Evolutionary conservation across 2,797 vertebrate genomes (phyloP), one percentile per base, ranked within the genome.

Genomic region (Bovichtus diacanthus): DNA sequence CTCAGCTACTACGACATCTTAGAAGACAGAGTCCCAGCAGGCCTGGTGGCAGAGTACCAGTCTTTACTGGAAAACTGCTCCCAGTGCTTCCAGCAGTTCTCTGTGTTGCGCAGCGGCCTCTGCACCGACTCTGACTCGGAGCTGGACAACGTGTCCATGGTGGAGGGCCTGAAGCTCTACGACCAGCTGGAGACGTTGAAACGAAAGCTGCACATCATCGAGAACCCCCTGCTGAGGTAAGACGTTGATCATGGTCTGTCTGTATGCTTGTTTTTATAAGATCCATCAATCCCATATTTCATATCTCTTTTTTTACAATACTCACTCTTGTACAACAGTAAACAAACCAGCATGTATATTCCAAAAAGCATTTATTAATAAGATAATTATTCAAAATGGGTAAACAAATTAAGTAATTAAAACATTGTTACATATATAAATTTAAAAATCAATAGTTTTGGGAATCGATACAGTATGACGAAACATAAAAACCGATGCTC

Each of bases 201-300:
- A 83, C 96, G 96, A 71, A 98, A 98, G 83, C 94, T 99, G 49
- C 95, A 96, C 84, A 94, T 99, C 54, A 97, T 99, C 15, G 98
- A 99, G 92, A 99, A 97, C 85, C 97, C 98, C 6, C 90, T 99
- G 72, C 88, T 99, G 86, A 97, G 97, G 97, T 99, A 71, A 56
- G 6, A 2, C 23, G 31, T 31, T 9, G 31, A n/a, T 34, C 31
- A 9, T 9, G 2, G 31, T 31, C 66, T 77, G 62, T 85, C 34
- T 74, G 61, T 55, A 47, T 36, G 62, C 36, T 66, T 69, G 68
- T 80, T 87, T 76, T 76, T 66, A 74, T 55, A 66, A 76, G 63
- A 85, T 77, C 56, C 75, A 80, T 90, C 83, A 84, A 74, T 79
- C 66, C 76, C 46, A 36, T 43, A 56, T 85, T 83, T 87, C 78